phyloP scores from a whole-genome alignment of 2,888 invertebrate species.

The Ypsolopha scabrella region DNA sequence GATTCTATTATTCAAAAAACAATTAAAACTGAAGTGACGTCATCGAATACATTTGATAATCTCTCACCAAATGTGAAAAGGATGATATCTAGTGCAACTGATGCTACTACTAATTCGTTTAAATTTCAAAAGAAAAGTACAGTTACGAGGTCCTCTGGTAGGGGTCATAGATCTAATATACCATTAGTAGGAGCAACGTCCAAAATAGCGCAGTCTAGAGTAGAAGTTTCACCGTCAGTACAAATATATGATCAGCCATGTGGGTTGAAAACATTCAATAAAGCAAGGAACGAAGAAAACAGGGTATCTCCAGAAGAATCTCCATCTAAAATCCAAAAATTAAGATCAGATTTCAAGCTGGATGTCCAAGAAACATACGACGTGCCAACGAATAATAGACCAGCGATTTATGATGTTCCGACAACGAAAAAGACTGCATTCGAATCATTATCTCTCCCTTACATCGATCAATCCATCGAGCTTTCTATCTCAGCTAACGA shows the following conservation, averaged over 20 bases:
- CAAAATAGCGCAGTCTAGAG: slow-evolving; percentile 61
- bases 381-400: slow-evolving; percentile 55
- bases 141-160: slow-evolving; percentile 39
- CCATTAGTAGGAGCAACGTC: slow-evolving; percentile 63
- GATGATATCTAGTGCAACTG: slow-evolving; percentile 69
- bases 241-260: slow-evolving; percentile 59
- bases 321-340: slow-evolving; percentile 19
- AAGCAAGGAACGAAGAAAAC: slow-evolving; percentile 24
- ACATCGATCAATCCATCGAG: slow-evolving; percentile 61
- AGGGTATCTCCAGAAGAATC: slow-evolving; percentile 16
- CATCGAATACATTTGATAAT: slow-evolving; percentile 56
- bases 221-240: slow-evolving; percentile 54
- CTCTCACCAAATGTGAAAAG: slow-evolving; percentile 73
- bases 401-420: slow-evolving; percentile 60
- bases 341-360: slow-evolving; percentile 47
- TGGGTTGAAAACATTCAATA: slow-evolving; percentile 27
- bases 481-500: slow-evolving; percentile 59
- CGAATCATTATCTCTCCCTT: slow-evolving; percentile 55
- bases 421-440: slow-evolving; percentile 52
- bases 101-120: slow-evolving; percentile 45
- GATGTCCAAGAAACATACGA: slow-evolving; percentile 50
- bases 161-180: slow-evolving; percentile 49
- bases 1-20: slow-evolving; percentile 39
- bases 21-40: slow-evolving; percentile 33
- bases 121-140: slow-evolving; percentile 53